phyloP scores from a whole-genome alignment of 2,113 vertebrate species.

The Porphyrio hochstetteri region DNA sequence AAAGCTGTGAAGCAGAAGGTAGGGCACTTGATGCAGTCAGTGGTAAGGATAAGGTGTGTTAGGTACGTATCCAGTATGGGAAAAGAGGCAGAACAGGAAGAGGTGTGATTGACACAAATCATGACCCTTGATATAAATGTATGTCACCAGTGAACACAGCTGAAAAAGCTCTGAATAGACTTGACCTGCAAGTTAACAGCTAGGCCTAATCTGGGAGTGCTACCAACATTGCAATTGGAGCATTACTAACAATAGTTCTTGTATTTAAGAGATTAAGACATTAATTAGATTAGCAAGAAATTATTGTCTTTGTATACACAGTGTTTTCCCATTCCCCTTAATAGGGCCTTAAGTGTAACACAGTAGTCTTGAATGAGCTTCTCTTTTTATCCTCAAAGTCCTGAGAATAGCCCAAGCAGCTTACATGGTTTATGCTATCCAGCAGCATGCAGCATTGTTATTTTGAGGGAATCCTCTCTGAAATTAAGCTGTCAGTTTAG shows the following conservation, averaged over 20 bases:
- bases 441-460: not conserved
- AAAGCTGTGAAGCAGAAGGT: not conserved
- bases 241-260: not conserved
- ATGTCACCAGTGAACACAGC: not conserved
- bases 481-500: not conserved
- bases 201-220: too few relatives aligned
- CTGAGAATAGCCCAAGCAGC: not conserved
- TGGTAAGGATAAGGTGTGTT: not conserved
- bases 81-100: not conserved
- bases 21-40: not conserved
- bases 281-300: not conserved
- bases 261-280: not conserved
- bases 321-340: not conserved
- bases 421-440: not conserved
- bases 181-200: not conserved
- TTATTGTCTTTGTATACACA: not conserved
- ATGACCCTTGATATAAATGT: not conserved
- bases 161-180: not conserved
- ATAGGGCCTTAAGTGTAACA: not conserved
- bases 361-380: not conserved
- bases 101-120: not conserved
- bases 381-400: not conserved
- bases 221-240: not conserved
- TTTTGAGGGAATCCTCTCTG: not conserved
- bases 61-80: rapidly evolving